Evolutionary conservation across 1,140 invertebrate genomes (phyloP).

Genomic region (Meteorus sp.): DNA sequence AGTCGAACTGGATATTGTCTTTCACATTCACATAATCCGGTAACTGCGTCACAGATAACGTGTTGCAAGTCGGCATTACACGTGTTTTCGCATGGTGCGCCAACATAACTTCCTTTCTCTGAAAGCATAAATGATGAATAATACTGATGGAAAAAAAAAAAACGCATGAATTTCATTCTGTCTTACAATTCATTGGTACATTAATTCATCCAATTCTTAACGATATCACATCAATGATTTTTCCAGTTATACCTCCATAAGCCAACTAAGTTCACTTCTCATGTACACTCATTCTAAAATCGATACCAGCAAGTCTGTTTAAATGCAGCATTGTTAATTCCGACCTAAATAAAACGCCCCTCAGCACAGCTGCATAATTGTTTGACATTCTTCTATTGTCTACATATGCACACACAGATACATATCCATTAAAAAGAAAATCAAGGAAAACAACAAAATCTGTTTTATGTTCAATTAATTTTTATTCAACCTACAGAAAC

Average conservation of each 20-base stretch:
- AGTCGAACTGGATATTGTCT: slow-evolving; percentile 76
- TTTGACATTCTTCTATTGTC: too few species aligned
- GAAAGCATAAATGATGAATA: slow-evolving; percentile 43
- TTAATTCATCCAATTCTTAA: too few species aligned
- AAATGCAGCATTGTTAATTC: not conserved
- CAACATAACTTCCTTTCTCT: slow-evolving; percentile 74
- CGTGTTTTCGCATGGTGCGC: slow-evolving; percentile 72
- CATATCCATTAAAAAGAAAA: too few species aligned
- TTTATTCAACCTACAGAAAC: too few species aligned
- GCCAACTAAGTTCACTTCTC: too few species aligned
- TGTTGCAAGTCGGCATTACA: slow-evolving; percentile 73
- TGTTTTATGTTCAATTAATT: too few species aligned
- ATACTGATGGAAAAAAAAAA: too few species aligned
- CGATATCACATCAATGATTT: too few species aligned
- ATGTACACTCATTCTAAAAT: slow-evolving; percentile 47
- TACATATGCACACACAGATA: too few species aligned
- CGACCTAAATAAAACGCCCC: not conserved
- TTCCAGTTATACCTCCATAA: slow-evolving; percentile 40
- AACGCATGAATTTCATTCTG: too few species aligned
- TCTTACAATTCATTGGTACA: too few species aligned
- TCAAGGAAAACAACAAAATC: too few species aligned
- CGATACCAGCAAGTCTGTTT: slow-evolving; percentile 36
- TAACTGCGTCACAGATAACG: slow-evolving; percentile 73
- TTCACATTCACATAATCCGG: slow-evolving; percentile 73
- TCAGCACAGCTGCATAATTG: not conserved